A percentile compares a stretch with the other conserved stretches of the same genome.
Evolutionary conservation across 2,888 invertebrate genomes (phyloP).

Genomic region (Diaprepes abbreviatus): DNA sequence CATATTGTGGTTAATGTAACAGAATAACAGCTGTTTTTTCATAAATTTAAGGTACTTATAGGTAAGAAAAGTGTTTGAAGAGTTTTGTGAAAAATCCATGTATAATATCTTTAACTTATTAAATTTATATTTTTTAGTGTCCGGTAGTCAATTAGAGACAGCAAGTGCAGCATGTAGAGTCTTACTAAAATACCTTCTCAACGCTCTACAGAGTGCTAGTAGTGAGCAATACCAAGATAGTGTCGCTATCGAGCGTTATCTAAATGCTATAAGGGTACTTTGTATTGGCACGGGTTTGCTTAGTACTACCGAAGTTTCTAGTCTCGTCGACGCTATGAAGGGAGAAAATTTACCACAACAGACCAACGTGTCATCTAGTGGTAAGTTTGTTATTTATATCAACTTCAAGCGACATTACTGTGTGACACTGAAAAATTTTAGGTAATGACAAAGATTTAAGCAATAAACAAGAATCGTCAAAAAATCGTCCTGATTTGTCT

Average conservation of each 20-base stretch:
- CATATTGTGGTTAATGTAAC: too few relatives aligned
- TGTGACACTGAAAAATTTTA: constrained; percentile 43
- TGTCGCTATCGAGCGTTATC: constrained; percentile 71
- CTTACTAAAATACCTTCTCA: constrained; percentile 75
- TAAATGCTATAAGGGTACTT: constrained; percentile 78
- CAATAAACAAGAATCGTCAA: constrained; percentile 72
- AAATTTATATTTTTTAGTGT: constrained; percentile 69
- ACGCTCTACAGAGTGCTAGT: constrained; percentile 61
- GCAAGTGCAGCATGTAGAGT: constrained; percentile 79
- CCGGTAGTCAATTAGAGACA: constrained; percentile 76
- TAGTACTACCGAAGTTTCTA: constrained; percentile 81
- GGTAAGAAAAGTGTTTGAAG: too few relatives aligned
- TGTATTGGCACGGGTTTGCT: constrained; percentile 80
- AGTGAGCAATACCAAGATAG: constrained; percentile 61
- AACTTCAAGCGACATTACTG: too few relatives aligned
- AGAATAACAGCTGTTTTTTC: too few relatives aligned
- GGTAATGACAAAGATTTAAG: constrained; percentile 70
- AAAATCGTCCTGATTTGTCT: constrained; percentile 79
- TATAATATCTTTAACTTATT: too few relatives aligned
- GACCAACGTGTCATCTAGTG: constrained; percentile 49
- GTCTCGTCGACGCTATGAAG: constrained; percentile 83
- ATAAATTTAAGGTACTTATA: too few relatives aligned
- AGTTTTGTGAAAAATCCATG: too few relatives aligned
- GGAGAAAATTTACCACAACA: constrained; percentile 72
- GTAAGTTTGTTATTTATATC: constrained; percentile 23